Evolutionary conservation across 2,797 vertebrate genomes (phyloP).

Genomic region (Darevskia nairensis): DNA sequence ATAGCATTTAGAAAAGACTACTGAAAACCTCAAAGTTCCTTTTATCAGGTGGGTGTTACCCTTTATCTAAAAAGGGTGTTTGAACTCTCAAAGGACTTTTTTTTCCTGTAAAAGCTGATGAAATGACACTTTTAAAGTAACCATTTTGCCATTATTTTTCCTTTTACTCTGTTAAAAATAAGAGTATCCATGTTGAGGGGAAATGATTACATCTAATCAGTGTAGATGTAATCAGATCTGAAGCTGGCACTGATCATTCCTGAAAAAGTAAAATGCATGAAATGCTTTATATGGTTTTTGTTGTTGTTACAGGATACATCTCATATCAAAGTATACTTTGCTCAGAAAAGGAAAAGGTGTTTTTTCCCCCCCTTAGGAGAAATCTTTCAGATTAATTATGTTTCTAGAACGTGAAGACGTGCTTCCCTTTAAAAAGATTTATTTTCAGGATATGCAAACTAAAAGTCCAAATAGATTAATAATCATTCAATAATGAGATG

Average conservation of each 20-base stretch:
- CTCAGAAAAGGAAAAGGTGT: conserved; percentile 11
- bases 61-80: conserved; percentile 32
- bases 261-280: background rate
- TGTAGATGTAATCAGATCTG: conserved; percentile 10
- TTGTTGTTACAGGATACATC: background rate
- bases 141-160: background rate
- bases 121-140: conserved; percentile 29
- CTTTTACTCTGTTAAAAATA: conserved; percentile 29
- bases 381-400: conserved; percentile 2
- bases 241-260: conserved; percentile 11
- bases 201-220: conserved; percentile 8
- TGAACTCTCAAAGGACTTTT: conserved; percentile 25
- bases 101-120: background rate
- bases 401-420: background rate
- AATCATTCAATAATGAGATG: background rate
- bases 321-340: conserved; percentile 18
- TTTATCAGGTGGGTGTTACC: conserved; percentile 29
- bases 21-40: conserved; percentile 20
- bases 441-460: background rate
- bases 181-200: conserved; percentile 24
- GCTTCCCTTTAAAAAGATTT: background rate
- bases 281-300: background rate
- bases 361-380: background rate
- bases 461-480: background rate
- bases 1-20: conserved; percentile 19